A percentile compares a stretch with the other conserved stretches of the same genome.
These are phyloP conservation scores for Sula dactylatra DNA, from an alignment of 2,113 vertebrate species.

Conservation along the genomic window DNA sequence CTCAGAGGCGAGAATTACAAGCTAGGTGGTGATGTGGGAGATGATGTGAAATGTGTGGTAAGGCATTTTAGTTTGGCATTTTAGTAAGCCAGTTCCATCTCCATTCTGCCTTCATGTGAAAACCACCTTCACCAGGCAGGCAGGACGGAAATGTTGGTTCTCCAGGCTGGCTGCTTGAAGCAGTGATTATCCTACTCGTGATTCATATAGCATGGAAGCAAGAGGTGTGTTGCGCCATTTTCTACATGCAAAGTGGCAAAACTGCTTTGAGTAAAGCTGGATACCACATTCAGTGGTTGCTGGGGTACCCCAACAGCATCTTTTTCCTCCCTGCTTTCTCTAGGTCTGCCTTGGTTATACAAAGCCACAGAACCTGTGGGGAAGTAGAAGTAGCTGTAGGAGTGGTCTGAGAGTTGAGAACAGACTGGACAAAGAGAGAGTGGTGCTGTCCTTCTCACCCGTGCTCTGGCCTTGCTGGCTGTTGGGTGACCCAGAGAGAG, in stretches of 20 bases:
- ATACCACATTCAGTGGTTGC: too few relatives aligned
- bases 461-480: background rate
- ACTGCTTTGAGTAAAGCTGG: background rate
- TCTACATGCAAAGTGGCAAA: background rate
- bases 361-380: background rate
- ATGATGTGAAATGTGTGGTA: background rate
- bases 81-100: background rate
- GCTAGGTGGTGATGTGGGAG: background rate
- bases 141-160: background rate
- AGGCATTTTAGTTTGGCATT: background rate
- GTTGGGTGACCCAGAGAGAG: background rate
- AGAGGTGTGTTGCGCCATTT: background rate
- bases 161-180: background rate
- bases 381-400: background rate
- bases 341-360: background rate
- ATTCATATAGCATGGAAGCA: background rate
- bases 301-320: background rate
- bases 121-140: background rate
- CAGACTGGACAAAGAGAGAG: background rate
- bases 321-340: background rate
- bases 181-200: background rate
- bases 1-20: background rate
- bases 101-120: background rate
- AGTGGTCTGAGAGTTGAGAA: background rate
- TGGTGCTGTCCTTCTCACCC: background rate